phyloP scores from a whole-genome alignment of 2,797 vertebrate species.

The Scolopax rusticola region DNA sequence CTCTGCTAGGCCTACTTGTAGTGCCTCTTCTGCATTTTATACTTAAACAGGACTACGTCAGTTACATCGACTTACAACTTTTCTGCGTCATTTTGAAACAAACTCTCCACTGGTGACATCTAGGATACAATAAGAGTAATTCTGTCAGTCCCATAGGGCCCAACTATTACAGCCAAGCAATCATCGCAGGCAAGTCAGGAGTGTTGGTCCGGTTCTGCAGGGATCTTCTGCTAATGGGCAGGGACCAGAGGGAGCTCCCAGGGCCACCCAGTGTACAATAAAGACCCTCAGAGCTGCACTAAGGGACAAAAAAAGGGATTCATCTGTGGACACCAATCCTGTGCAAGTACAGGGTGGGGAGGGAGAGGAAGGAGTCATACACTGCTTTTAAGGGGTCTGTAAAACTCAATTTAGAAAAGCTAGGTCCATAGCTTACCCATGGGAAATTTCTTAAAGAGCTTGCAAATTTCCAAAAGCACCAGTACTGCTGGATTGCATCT shows the following conservation, averaged over 20 bases:
- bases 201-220: background rate
- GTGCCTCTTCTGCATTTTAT: background rate
- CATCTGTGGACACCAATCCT: background rate
- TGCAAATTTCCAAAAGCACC: background rate
- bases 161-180: background rate
- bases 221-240: background rate
- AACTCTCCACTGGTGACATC: background rate
- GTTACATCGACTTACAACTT: rapidly evolving
- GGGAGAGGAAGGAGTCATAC: background rate
- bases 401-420: background rate
- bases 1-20: background rate
- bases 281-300: background rate
- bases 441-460: background rate
- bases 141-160: background rate
- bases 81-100: background rate
- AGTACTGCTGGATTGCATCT: background rate
- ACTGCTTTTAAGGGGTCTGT: background rate
- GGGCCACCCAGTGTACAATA: background rate
- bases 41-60: background rate
- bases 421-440: background rate
- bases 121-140: rapidly evolving
- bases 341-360: background rate
- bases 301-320: background rate
- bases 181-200: rapidly evolving
- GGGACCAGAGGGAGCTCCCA: background rate